phyloP scores from a whole-genome alignment of 2,797 vertebrate species.

The Alosa sapidissima region DNA sequence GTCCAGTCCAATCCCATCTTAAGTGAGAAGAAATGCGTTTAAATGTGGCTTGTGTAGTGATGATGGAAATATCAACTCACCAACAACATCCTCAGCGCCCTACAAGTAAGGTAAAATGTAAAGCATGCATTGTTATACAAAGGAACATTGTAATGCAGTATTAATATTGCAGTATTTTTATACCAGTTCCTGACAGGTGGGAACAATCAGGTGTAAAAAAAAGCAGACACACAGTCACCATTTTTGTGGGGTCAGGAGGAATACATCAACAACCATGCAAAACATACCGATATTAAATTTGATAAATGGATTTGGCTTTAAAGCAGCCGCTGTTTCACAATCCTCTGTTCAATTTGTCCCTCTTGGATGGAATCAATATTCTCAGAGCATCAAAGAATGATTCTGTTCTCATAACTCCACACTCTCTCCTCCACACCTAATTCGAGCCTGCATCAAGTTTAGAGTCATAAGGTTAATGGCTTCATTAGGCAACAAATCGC shows the following conservation, averaged over 20 bases:
- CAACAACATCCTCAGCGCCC: neutral
- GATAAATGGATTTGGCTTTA: slow-evolving; percentile 41
- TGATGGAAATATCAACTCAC: neutral
- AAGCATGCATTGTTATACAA: neutral
- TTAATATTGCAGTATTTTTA: neutral
- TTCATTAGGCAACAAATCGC: slow-evolving; percentile 75
- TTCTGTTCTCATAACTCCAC: slow-evolving; percentile 57
- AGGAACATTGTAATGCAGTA: neutral
- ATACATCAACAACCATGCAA: slow-evolving; percentile 19
- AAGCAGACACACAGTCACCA: neutral
- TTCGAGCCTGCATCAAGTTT: slow-evolving; percentile 70
- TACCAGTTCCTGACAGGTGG: neutral
- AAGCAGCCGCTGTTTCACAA: slow-evolving; percentile 34
- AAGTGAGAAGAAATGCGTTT: neutral
- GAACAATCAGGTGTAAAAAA: neutral
- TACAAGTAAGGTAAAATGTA: neutral
- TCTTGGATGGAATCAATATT: slow-evolving; percentile 56
- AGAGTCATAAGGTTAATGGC: slow-evolving; percentile 77
- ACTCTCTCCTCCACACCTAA: slow-evolving; percentile 68
- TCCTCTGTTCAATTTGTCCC: slow-evolving; percentile 38
- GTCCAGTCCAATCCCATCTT: neutral
- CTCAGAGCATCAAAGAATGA: slow-evolving; percentile 47
- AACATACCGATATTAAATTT: slow-evolving; percentile 35
- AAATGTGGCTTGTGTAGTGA: neutral
- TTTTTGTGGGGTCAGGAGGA: neutral